These are phyloP conservation scores for Lasioglossum marginatum DNA, from an alignment of 2,888 invertebrate species.

Conservation along the genomic window DNA sequence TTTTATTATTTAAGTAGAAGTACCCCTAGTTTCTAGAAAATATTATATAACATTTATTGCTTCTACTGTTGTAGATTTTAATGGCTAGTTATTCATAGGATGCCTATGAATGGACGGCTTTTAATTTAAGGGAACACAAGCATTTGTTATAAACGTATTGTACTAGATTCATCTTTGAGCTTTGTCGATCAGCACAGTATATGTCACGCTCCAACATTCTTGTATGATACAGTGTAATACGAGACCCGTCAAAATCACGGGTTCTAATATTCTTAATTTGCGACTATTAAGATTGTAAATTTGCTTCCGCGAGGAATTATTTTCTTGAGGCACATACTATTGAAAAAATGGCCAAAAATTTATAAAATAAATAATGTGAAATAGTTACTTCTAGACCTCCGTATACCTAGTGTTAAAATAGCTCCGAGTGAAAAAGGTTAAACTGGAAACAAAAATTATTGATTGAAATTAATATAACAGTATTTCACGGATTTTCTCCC, in stretches of 20 bases:
- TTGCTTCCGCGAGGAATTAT: no score
- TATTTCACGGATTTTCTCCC: neutral
- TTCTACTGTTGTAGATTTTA: slow-evolving; percentile 2
- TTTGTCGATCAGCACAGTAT: neutral
- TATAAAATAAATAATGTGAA: no score
- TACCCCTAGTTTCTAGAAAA: slow-evolving; percentile 2
- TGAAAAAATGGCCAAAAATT: no score
- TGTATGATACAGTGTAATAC: slow-evolving; percentile 24
- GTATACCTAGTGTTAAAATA: no score
- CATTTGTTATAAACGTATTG: neutral
- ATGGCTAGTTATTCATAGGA: neutral
- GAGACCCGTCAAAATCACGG: no score
- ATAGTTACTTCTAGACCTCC: no score
- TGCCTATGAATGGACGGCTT: neutral
- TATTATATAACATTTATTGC: neutral
- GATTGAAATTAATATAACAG: neutral
- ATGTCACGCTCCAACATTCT: neutral
- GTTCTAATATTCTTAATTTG: no score
- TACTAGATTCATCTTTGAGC: neutral
- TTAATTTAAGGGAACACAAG: neutral
- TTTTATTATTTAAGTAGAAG: neutral
- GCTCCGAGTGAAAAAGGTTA: no score
- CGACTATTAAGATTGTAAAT: no score
- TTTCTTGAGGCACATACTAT: no score
- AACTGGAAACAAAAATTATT: neutral